Evolutionary conservation across 2,888 invertebrate species (phyloP), one percentile per base, ranked within the genome.

Genomic region (Ornithoptera priamus): DNA sequence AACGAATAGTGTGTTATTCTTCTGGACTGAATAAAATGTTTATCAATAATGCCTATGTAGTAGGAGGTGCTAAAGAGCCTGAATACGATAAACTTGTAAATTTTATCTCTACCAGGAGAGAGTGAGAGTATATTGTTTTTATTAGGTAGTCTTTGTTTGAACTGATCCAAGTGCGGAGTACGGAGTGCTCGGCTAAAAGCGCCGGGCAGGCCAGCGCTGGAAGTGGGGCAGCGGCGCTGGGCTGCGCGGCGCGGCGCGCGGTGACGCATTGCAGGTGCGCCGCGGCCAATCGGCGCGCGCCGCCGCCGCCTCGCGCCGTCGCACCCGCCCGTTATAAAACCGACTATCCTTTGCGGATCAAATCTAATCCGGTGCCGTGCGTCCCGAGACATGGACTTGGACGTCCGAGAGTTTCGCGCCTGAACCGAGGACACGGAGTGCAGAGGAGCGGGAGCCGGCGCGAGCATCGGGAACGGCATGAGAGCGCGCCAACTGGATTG

Each of bases 241-340:
- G 90, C 92, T 89, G 89, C 96, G 96, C 95, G 96, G 96, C 96
- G 30, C 30, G 30, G 30, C 30, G 74, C 79, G 90, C 92, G 90
- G 88, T 96, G 96, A 95, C 96, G 96, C 96, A 96, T 96, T 96
- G 96, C 96, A 96, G 96, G 96, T 96, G 95, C 95, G 94, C 94
- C 93, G 88, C 93, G 93, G 94, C 96, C 96, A 96, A 96, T 96
- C 94, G 94, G 93, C 94, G 94, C 93, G 93, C 94, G 92, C 91
- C 90, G 94, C 93, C 93, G 93, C 93, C 94, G 94, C 94, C 94
- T 95, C 94, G 94, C 94, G 95, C 94, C 94, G 94, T 94, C 94
- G 94, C 95, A 94, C 94, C 95, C 95, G 94, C 92, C 93, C 88
- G 88, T 93, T 94, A 94, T 94, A 94, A 94, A 94, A 94, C 93